phyloP scores from a whole-genome alignment of 2,113 vertebrate genomes.

The Cacatua alba region DNA sequence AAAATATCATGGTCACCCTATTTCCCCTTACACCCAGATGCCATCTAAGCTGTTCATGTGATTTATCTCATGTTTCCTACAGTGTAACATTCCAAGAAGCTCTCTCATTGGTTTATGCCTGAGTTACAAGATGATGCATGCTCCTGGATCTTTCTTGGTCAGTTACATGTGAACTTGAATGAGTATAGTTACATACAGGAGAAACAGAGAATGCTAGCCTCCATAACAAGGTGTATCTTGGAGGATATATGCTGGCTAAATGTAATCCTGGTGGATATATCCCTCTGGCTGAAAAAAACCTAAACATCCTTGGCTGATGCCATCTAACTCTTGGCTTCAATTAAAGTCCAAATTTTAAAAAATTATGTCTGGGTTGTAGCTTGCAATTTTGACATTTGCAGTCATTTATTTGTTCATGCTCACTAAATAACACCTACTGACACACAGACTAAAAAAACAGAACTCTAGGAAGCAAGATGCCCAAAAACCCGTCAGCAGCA shows the following conservation, averaged over 20 bases:
- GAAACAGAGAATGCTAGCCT: not conserved
- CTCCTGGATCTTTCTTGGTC: not conserved
- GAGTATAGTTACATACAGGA: not conserved
- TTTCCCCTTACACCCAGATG: not conserved
- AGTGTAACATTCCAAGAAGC: not conserved
- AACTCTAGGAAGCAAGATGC: not conserved
- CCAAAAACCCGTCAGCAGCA: not conserved
- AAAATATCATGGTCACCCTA: not conserved
- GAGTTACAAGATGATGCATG: not conserved
- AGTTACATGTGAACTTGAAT: not conserved
- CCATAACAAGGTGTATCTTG: not conserved
- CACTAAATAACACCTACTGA: not conserved
- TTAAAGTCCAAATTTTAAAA: not conserved
- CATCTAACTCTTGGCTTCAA: not conserved
- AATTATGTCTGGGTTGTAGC: not conserved
- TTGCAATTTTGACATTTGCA: not conserved
- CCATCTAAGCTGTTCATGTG: not conserved
- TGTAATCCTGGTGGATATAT: not conserved
- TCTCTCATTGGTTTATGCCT: not conserved
- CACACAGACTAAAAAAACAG: not conserved
- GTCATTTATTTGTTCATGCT: not conserved
- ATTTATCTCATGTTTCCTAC: not conserved
- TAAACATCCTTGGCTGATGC: not conserved
- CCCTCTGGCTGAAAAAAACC: not conserved
- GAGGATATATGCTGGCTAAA: not conserved